A percentile compares a stretch with the other conserved stretches of the same genome.
Evolutionary conservation across 35 echinoderm and acorn worm genomes (phyloP).

Genomic region (Amphiura filiformis): DNA sequence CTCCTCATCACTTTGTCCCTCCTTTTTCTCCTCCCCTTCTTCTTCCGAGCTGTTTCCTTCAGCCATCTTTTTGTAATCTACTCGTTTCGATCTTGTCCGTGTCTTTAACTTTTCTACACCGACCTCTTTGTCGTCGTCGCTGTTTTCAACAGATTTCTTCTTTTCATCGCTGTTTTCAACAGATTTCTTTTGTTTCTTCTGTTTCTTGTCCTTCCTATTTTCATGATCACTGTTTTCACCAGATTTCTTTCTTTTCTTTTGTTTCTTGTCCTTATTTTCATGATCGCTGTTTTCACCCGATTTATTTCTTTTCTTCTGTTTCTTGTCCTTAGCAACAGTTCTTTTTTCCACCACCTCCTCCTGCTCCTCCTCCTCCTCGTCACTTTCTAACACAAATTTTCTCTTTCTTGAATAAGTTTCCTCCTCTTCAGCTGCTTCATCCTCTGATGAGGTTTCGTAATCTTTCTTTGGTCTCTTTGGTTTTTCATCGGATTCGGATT

Average conservation of each 20-base stretch:
- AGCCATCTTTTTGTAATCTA: slow-evolving; percentile 73
- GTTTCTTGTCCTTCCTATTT: slow-evolving; percentile 26
- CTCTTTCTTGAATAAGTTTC: slow-evolving; percentile 49
- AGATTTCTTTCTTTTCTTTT: not conserved
- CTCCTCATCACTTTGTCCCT: not conserved
- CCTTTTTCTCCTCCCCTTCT: not conserved
- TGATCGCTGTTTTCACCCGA: not conserved
- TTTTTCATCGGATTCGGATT: slow-evolving; percentile 5
- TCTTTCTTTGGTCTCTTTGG: not conserved
- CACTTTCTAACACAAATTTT: slow-evolving; percentile 76
- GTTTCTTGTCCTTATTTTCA: not conserved
- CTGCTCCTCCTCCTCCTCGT: slow-evolving; percentile 44
- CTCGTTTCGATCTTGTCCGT: slow-evolving; percentile 19
- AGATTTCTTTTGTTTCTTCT: not conserved
- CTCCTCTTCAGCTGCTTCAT: slow-evolving; percentile 35
- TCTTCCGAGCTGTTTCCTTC: slow-evolving; percentile 41
- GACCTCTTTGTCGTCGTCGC: slow-evolving; percentile 10
- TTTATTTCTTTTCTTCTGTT: not conserved
- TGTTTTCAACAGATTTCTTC: slow-evolving; percentile 2
- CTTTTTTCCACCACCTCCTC: not conserved
- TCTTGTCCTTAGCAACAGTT: too few species aligned
- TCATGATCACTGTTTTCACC: not conserved
- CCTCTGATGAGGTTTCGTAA: slow-evolving; percentile 25
- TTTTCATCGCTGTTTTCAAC: too few species aligned
- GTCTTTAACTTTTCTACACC: not conserved